Base-by-base conservation (phyloP, 2,888 invertebrate species). In the Tinea pellionella region DNA sequence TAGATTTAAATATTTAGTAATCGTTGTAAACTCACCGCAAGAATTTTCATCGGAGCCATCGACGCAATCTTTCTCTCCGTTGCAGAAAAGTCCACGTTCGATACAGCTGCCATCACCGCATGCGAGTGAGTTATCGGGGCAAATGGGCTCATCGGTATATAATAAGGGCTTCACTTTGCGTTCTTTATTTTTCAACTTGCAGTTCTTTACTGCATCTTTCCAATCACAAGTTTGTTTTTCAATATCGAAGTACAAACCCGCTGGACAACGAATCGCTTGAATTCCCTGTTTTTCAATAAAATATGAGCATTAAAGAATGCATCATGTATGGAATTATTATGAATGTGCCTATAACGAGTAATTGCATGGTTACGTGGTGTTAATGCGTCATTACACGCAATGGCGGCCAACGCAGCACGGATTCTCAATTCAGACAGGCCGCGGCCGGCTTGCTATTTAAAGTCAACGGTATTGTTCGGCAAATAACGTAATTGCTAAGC, bases 201-300 rank as follows among this genome's bases (percentile, higher is more conserved):
- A 97, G 82, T 96, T 96, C 79, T 95, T 95, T n/a, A 96, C 96
- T 1, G 96, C 91, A 64, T 93, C 95, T 78, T 95, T 96, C 96
- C 96, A 97, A 77, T 96, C 96, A 74, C 96, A 97, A 1, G 96
- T 96, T 83, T 97, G 96, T 79, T 96, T 96, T 77, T 96, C 96
- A 73, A 96, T 96, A 78, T 97, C 96, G 84, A 97, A 97, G 84
- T 90, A 96, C 68, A 97, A 88, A 81, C 96, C 96, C 61, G 96
- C 95, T 47, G 96, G 96, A 76, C 96, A 96, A 79, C 96, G 92
- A 73, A 96, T 95, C 29, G 96, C 96, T 91, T 96, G 96, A 59
- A 96, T 92, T 74, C 96, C 96, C 94, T 95, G 81, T 65, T 79
- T 2, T 24, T 24, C 24, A 37, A 37, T n/a, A 37, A 37, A 12